Evolutionary conservation across 2,888 invertebrate genomes (phyloP), one percentile per base, ranked within the genome.

Genomic region (Embidobia sp.): DNA sequence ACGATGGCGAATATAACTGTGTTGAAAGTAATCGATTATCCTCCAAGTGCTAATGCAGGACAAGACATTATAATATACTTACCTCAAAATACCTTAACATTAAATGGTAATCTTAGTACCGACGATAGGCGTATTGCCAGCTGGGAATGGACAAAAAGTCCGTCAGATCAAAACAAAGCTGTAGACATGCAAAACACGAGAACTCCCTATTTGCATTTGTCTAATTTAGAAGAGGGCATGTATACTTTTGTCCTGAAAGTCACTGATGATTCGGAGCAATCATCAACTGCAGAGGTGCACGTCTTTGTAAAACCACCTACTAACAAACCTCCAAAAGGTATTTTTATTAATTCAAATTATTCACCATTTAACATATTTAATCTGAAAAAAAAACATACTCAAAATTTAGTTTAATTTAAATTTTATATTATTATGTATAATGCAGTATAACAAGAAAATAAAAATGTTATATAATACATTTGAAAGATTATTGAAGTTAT

Each of bases 131-230:
- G 96, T 81, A 98, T 98, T 82, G 94, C 93, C 0, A 95, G 94
- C 16, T 98, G 98, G 96, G 97, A 98, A 89, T 98, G 98, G 98
- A 97, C 96, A 0, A 97, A 97, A 87, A 95, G 95, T 49, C 93
- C 95, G 0, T 94, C 95, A 46, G 96, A 96, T 85, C 95, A 96
- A 79, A 94, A 95, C 80, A 96, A 97, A 86, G 97, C 97, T 0
- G 97, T 97, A 6, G 98, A 98, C 86, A 98, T 98, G 97, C 97
- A 98, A 91, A 96, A 97, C 82, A 97, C 97, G 0, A 93, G 96
- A 83, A 97, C 97, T 0, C 96, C 97, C 0, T 96, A 95, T 85
- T 92, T 98, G 33, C 94, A 95, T 90, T 90, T 98, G 7, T 96
- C 97, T 0, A 96, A 98, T 90, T 91, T 98, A 44, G 96, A 97